Conservation (phyloP, 2,113 vertebrate species). For the Dipodomys stephensi region DNA sequence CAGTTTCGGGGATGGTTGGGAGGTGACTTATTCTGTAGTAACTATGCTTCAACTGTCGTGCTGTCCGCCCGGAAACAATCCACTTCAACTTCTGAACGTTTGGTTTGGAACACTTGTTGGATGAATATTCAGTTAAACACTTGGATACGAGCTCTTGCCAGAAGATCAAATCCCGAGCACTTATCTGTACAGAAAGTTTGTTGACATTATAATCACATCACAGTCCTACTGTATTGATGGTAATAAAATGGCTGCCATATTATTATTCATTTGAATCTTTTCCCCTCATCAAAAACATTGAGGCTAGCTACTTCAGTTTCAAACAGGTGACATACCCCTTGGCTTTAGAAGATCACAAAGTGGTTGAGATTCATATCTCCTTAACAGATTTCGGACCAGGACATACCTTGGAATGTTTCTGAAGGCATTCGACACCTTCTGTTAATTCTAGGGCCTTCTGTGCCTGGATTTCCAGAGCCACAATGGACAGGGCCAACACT, state of each 20-base stretch:
- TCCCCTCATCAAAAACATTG: neutral
- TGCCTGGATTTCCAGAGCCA: conserved; percentile 92
- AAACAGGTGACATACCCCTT: conserved; percentile 38
- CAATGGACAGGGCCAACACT: conserved; percentile 92
- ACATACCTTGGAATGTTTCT: conserved; percentile 91
- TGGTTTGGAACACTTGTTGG: conserved; percentile 93
- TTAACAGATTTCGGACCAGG: neutral
- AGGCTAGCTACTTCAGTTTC: conserved; percentile 38
- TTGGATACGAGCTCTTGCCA: conserved; percentile 94
- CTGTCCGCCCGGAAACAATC: conserved; percentile 97
- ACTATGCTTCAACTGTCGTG: conserved; percentile 95
- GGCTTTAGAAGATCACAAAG: conserved; percentile 8
- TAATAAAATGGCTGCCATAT: neutral
- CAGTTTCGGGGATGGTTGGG: conserved; percentile 96
- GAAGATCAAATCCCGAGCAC: conserved; percentile 91
- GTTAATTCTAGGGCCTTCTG: conserved; percentile 88
- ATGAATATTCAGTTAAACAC: conserved; percentile 95
- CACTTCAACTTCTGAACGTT: conserved; percentile 95
- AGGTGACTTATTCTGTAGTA: conserved; percentile 96
- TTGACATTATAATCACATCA: neutral
- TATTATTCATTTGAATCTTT: neutral
- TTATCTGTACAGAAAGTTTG: conserved; percentile 86
- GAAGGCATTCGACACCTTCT: conserved; percentile 89
- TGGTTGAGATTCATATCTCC: conserved; percentile 9
- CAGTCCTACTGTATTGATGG: neutral